Evolutionary conservation across 2,797 vertebrate genomes (phyloP).

Genomic region (Dicrostonyx torquatus): DNA sequence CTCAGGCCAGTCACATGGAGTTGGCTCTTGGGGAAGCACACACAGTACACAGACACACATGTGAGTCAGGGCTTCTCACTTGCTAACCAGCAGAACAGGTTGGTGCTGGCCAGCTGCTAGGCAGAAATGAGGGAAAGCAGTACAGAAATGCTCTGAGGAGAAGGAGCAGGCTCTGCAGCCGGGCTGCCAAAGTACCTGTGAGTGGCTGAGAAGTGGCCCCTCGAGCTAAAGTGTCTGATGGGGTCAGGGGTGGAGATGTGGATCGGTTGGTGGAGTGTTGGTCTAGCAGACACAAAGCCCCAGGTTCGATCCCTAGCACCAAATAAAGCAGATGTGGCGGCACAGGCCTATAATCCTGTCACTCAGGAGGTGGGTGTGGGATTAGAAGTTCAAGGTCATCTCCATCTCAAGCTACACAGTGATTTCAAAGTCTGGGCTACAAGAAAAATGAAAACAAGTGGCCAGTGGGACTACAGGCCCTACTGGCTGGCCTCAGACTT

Average conservation of each 20-base stretch:
- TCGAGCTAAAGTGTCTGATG: neutral
- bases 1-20: neutral
- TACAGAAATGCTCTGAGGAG: too few species aligned
- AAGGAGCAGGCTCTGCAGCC: neutral
- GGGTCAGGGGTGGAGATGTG: neutral
- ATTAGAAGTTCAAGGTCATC: neutral
- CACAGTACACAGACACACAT: neutral
- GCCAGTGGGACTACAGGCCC: neutral
- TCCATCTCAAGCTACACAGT: neutral
- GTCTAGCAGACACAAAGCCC: neutral
- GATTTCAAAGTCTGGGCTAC: neutral
- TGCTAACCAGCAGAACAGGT: neutral
- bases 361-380: neutral
- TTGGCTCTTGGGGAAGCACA: neutral
- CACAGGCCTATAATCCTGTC: neutral
- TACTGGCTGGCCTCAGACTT: neutral
- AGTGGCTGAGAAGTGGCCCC: neutral
- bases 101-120: neutral
- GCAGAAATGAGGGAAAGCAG: neutral
- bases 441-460: neutral
- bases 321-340: neutral
- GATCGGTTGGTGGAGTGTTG: neutral
- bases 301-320: neutral
- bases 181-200: neutral
- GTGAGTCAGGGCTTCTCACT: neutral